Base-by-base conservation (phyloP, 1,140 invertebrate species). In the Conopomorpha cramerella region DNA sequence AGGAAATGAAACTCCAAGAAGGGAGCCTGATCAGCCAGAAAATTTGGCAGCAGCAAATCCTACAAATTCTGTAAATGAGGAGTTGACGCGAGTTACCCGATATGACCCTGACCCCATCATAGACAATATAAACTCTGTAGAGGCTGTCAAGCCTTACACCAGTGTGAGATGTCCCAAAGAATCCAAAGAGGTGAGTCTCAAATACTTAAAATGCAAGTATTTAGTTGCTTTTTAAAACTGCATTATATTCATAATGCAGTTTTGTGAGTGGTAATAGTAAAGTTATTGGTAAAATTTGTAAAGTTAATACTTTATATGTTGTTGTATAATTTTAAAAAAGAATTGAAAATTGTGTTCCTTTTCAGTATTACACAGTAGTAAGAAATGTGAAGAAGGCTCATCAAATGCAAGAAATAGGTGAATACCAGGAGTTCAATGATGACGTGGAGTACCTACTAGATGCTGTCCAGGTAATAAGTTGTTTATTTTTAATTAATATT, bases 341-440 rank as follows among this genome's bases (percentile, higher is more conserved):
- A 23, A 16, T n/a, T 33, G 14, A 16, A n/a, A 36, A 26, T 23
- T 19, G 30, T 30, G 42, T 31, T 27, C 32, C 43, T 36, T 71
- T 71, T 35, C 55, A 93, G 88, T 92, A 87, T 55, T 97, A 95
- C 64, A 96, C 93, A 27, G 93, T 97, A 30, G 92, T 98, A 4
- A 85, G 91, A 50, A 97, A 98, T 82, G 95, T 98, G 6, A 97
- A 97, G 67, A 94, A 95, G 61, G 94, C 95, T 1, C 93, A 97
- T 82, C 94, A 98, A 61, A 95, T 96, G 42, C 95, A 98, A 81
- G 95, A 98, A 67, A 93, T 92, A 55, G 95, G 95, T 42, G 96
- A 98, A 70, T 96, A 96, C 59, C 95, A 98, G 81, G 95, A 98
- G 65, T 97, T 97, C 77, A 92, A 96, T 74, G 95, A 98, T 76